Percentiles rank a stretch among this genome's conserved stretches.
phyloP scores from a whole-genome alignment of 2,797 vertebrate genomes.

The Siniperca obscura region DNA sequence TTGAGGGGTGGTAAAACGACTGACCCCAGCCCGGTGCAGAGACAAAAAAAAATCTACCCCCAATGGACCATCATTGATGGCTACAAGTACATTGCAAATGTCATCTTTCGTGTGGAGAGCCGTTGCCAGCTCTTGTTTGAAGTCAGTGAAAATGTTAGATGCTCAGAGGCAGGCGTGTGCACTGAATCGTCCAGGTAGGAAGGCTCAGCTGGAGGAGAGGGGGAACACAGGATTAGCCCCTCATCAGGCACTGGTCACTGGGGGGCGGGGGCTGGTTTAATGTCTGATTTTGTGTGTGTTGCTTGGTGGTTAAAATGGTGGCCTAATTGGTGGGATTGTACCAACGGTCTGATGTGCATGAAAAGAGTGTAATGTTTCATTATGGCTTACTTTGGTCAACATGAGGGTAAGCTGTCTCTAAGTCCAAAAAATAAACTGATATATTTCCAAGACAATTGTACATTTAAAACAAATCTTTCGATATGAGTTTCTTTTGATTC shows the following conservation, averaged over 20 bases:
- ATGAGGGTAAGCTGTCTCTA: neutral
- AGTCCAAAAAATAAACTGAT: neutral
- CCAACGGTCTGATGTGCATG: neutral
- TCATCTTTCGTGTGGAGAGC: constrained; percentile 28
- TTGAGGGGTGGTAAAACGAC: neutral
- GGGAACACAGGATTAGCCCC: neutral
- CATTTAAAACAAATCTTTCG: too few relatives aligned
- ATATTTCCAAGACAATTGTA: too few relatives aligned
- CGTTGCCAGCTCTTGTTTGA: constrained; percentile 23
- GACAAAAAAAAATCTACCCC: constrained; percentile 20
- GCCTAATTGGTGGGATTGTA: neutral
- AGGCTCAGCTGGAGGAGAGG: neutral
- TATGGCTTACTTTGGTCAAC: neutral
- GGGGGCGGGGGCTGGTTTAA: neutral
- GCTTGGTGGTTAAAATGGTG: neutral
- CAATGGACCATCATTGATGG: constrained; percentile 19
- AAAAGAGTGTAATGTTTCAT: neutral
- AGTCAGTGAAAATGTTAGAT: constrained; percentile 41
- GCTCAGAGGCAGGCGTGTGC: constrained; percentile 23
- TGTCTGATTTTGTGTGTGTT: neutral
- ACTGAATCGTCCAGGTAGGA: constrained; percentile 29
- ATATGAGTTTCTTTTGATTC: too few relatives aligned
- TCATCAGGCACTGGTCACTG: neutral
- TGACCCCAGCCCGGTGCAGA: neutral
- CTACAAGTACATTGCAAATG: constrained; percentile 44